Conservation (phyloP, 2,888 invertebrate species). For the Coelogynopora nodosa region DNA sequence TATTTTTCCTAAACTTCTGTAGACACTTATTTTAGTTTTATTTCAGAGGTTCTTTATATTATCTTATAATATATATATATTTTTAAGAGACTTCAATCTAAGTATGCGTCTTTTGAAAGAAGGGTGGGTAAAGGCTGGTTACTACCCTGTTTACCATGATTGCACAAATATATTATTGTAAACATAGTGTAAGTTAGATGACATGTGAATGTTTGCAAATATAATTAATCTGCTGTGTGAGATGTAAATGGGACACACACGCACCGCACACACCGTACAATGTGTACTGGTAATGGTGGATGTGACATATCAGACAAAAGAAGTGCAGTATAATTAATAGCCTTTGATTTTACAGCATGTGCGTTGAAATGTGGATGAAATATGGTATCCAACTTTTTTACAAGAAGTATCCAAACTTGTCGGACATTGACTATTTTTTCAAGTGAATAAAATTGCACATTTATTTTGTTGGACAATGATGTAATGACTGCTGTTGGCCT, state of each 20-base stretch:
- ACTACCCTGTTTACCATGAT: no score
- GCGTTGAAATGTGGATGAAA: constrained; percentile 31
- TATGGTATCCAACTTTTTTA: neutral
- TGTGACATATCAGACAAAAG: neutral
- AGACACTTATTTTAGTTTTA: no score
- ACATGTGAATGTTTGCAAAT: no score
- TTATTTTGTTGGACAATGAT: neutral
- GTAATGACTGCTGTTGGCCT: neutral
- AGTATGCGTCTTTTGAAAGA: no score
- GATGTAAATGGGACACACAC: neutral
- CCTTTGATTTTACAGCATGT: neutral
- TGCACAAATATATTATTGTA: no score
- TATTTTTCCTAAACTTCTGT: no score
- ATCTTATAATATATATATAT: no score
- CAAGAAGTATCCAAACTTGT: neutral
- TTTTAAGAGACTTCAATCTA: no score
- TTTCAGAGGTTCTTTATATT: no score
- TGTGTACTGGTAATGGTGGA: neutral
- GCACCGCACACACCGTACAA: neutral
- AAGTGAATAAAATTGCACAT: neutral
- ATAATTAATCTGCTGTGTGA: neutral
- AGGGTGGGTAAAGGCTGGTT: no score
- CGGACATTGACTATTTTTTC: constrained; percentile 19
- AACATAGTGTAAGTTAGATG: no score
- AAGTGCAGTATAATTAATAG: neutral